phyloP scores from a whole-genome alignment of 1,140 invertebrate genomes.

The Euborellia annulipes region DNA sequence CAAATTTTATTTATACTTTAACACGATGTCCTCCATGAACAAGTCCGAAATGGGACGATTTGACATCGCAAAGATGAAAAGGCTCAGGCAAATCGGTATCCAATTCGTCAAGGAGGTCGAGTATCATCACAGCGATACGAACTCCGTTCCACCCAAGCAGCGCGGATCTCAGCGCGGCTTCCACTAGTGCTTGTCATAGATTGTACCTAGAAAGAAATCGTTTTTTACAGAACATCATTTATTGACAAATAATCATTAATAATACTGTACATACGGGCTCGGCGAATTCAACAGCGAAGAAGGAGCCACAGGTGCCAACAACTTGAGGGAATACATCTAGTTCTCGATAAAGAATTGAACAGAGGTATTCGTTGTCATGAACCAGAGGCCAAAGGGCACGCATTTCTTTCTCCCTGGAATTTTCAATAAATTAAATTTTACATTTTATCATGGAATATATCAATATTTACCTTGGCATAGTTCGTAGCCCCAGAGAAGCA shows the following conservation, averaged over 20 bases:
- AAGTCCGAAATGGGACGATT: slow-evolving; percentile 47
- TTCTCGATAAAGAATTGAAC: slow-evolving; percentile 38
- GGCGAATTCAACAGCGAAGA: slow-evolving; percentile 43
- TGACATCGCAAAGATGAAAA: slow-evolving; percentile 47
- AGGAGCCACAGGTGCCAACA: slow-evolving; percentile 46
- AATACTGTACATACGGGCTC: too few relatives aligned
- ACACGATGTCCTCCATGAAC: slow-evolving; percentile 31
- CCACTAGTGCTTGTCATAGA: too few relatives aligned
- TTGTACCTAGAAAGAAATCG: slow-evolving; percentile 5
- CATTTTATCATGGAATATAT: background rate
- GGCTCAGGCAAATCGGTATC: slow-evolving; percentile 37
- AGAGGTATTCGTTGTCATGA: slow-evolving; percentile 47
- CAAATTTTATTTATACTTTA: slow-evolving; percentile 13
- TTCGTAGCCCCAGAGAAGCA: slow-evolving; percentile 1
- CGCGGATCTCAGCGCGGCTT: slow-evolving; percentile 17
- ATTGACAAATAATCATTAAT: too few relatives aligned
- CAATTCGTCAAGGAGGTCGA: slow-evolving; percentile 41
- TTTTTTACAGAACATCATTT: too few relatives aligned
- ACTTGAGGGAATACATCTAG: slow-evolving; percentile 42
- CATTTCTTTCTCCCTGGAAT: slow-evolving; percentile 33
- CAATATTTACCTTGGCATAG: too few relatives aligned
- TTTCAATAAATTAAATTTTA: background rate
- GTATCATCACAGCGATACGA: slow-evolving; percentile 37
- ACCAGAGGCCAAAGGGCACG: slow-evolving; percentile 42
- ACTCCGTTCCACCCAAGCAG: slow-evolving; percentile 33